Percentiles rank a stretch among this genome's conserved stretches.
These are phyloP conservation scores for Drosophila percnosoma DNA, from an alignment of 2,888 invertebrate species.

Conservation along the genomic window DNA sequence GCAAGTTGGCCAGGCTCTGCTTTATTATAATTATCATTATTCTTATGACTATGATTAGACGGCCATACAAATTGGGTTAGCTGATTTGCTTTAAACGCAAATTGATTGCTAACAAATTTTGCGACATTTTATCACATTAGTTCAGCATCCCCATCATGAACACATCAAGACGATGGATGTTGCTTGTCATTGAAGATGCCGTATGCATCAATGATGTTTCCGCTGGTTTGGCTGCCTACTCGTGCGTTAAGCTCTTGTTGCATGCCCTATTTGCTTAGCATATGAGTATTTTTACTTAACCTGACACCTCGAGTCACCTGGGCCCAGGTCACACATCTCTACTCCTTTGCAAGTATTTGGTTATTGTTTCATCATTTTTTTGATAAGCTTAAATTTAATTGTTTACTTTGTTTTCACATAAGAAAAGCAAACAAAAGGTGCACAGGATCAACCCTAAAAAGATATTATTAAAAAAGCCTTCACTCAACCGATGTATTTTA, in stretches of 20 bases:
- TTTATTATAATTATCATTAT: conserved; percentile 59
- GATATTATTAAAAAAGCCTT: not conserved
- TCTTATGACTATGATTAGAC: conserved; percentile 38
- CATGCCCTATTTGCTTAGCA: conserved; percentile 37
- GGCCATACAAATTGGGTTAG: conserved; percentile 27
- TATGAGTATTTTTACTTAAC: not conserved
- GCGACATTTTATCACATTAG: conserved; percentile 17
- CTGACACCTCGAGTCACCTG: conserved; percentile 12
- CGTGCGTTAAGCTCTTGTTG: conserved; percentile 28
- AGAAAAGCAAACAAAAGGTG: conserved; percentile 25
- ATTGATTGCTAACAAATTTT: conserved; percentile 58
- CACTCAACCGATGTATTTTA: conserved; percentile 11
- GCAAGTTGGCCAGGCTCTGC: conserved; percentile 34
- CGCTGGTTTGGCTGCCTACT: conserved; percentile 21
- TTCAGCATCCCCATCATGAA: conserved; percentile 3
- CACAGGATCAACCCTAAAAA: conserved; percentile 24
- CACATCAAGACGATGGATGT: conserved; percentile 4
- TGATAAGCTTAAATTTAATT: conserved; percentile 58
- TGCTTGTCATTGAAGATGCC: conserved; percentile 4
- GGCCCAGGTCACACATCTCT: conserved; percentile 4
- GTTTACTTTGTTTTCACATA: conserved; percentile 45
- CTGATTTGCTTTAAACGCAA: conserved; percentile 38
- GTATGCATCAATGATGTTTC: conserved; percentile 13
- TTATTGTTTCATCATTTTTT: conserved; percentile 19
- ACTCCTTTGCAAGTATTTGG: conserved; percentile 12